Evolutionary conservation across 2,888 invertebrate genomes (phyloP), one percentile per base, ranked within the genome.

Genomic region (Nematopogon swammerdamellus): DNA sequence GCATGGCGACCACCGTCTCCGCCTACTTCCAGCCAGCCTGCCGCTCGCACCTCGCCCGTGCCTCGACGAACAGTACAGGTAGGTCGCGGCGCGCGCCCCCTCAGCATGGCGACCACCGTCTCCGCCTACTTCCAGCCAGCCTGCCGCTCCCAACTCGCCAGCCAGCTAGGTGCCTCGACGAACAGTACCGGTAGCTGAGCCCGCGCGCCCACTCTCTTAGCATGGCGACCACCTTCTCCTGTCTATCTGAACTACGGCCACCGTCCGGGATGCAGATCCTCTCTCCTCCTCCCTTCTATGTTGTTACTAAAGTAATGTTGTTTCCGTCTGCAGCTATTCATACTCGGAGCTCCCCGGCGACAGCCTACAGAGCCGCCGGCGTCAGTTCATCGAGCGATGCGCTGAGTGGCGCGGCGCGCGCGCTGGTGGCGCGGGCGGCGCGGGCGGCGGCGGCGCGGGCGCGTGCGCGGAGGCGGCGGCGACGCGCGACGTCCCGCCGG

Each of bases 321-420:
- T 16, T 25, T 25, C 10, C 43, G 16, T 5, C 11, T n/a, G 17
- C 17, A 19, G 19, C 10, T 46, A 17, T 5, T 47, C 42, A 43
- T 57, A 17, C 57, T 74, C 75, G 67, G 75, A 74, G 53, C 56
- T 72, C 49, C 72, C 73, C 62, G 71, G 71, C 51, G 70, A 72
- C 53, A 71, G 72, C 45, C 62, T 62, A 47, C 64, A 62, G 47
- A 63, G 71, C 30, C 69, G 77, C 1, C 67, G 77, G 19, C 68
- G 74, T 44, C 77, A 79, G 64, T 73, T 80, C 60, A 71, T 75
- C 51, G 76, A 80, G 63, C 59, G 77, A 70, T 80, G 80, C 56
- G 71, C 72, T 65, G 79, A 77, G 56, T 63, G 71, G 51, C 65
- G 75, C 53, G 58, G 62, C 50, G 57, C 61, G 49, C 64, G 74